Percentiles rank a stretch among this genome's conserved stretches.
phyloP scores from a whole-genome alignment of 2,797 vertebrate species.

The Poeciliopsis infans region DNA sequence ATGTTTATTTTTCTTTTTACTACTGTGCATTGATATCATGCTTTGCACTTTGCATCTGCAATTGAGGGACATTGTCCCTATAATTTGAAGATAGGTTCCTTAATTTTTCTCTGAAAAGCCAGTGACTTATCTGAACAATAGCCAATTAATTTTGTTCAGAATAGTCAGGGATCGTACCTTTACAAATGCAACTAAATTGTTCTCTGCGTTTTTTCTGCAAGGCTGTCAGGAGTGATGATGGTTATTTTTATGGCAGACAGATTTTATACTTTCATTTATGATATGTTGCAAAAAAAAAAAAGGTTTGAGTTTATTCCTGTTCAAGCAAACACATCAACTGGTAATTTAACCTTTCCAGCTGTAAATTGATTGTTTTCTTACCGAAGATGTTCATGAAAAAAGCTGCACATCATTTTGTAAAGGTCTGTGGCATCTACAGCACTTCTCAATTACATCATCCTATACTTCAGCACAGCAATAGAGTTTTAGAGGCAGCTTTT shows the following conservation, averaged over 20 bases:
- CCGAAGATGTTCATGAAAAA: not conserved
- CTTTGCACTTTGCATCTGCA: constrained; percentile 18
- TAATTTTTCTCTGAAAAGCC: not conserved
- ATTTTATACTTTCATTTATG: constrained; percentile 44
- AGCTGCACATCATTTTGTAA: constrained; percentile 20
- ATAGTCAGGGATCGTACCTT: not conserved
- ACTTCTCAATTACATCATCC: not conserved
- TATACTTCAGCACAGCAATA: constrained; percentile 19
- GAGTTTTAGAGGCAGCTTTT: constrained; percentile 21
- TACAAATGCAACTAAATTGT: not conserved
- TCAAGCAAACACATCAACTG: constrained; percentile 9
- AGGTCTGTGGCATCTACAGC: constrained; percentile 6
- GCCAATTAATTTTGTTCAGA: not conserved
- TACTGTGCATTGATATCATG: constrained; percentile 30
- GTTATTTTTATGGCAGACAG: constrained; percentile 50
- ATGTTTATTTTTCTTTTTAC: constrained; percentile 50
- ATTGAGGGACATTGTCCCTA: not conserved
- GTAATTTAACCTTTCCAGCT: not conserved
- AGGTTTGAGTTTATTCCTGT: constrained; percentile 4
- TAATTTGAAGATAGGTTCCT: constrained; percentile 7
- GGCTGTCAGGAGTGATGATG: constrained; percentile 10
- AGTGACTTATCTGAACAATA: not conserved
- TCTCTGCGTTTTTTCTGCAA: not conserved
- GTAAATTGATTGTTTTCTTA: constrained; percentile 14
- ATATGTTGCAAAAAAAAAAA: not conserved